Evolutionary conservation across 2,113 vertebrate genomes (phyloP).

Genomic region (Datnioides undecimradiatus): DNA sequence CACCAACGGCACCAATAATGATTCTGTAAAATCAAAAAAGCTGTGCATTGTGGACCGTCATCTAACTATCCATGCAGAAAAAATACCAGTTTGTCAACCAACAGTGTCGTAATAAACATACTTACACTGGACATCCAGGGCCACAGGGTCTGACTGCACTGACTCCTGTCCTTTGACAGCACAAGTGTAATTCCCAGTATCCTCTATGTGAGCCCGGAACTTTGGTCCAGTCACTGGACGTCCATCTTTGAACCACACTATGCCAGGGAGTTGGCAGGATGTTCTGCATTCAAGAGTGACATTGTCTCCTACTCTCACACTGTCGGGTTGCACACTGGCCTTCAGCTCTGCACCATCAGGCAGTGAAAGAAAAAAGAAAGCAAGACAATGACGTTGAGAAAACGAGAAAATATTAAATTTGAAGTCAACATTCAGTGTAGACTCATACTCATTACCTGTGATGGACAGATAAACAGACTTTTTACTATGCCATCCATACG

Average conservation of each 20-base stretch:
- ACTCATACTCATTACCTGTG: constrained; percentile 50
- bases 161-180: constrained; percentile 34
- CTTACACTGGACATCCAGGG: constrained; percentile 60
- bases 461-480: constrained; percentile 25
- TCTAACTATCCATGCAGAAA: too few relatives aligned
- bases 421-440: background rate
- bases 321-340: constrained; percentile 12
- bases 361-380: constrained; percentile 5
- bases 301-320: constrained; percentile 27
- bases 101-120: background rate
- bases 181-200: constrained; percentile 60
- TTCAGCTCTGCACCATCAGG: constrained; percentile 23
- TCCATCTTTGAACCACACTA: constrained; percentile 63
- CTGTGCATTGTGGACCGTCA: too few relatives aligned
- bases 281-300: constrained; percentile 42
- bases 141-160: constrained; percentile 27
- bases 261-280: background rate
- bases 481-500: background rate
- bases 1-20: too few relatives aligned
- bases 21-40: too few relatives aligned
- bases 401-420: background rate
- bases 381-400: background rate
- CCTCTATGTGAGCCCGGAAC: constrained; percentile 35
- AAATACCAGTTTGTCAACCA: background rate
- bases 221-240: background rate